These are phyloP conservation scores for Chelidonichthys spinosus DNA, from an alignment of 2,797 vertebrate genomes.

Conservation along the genomic window DNA sequence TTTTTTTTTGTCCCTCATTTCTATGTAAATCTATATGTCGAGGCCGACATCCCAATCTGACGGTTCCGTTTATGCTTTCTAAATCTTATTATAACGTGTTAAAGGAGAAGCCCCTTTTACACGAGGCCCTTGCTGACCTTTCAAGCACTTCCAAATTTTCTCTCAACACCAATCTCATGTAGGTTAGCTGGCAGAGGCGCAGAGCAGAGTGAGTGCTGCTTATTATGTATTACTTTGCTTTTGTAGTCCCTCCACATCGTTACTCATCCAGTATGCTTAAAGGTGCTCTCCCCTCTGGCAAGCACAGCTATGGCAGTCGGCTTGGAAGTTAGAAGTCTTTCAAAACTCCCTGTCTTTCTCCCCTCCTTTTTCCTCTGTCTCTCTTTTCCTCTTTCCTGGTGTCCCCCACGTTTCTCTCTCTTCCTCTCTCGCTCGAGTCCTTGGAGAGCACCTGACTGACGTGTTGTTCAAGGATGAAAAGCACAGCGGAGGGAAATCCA, in stretches of 20 bases:
- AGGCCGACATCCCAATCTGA: slow-evolving; percentile 39
- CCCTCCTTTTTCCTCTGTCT: slow-evolving; percentile 51
- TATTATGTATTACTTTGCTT: slow-evolving; percentile 80
- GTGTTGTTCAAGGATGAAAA: slow-evolving; percentile 81
- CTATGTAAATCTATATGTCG: slow-evolving; percentile 56
- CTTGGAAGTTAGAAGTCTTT: slow-evolving; percentile 80
- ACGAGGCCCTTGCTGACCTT: slow-evolving; percentile 55
- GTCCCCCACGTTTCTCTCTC: slow-evolving; percentile 56
- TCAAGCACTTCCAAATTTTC: slow-evolving; percentile 49
- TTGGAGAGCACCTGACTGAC: slow-evolving; percentile 80
- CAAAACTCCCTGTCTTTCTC: slow-evolving; percentile 70
- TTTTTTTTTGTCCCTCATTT: slow-evolving; percentile 46
- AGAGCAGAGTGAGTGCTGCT: slow-evolving; percentile 60
- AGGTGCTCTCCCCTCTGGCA: slow-evolving; percentile 84
- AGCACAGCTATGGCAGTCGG: slow-evolving; percentile 81
- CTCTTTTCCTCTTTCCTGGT: slow-evolving; percentile 60
- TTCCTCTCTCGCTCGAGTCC: slow-evolving; percentile 65
- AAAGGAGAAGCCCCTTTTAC: slow-evolving; percentile 42
- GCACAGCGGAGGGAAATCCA: slow-evolving; percentile 63
- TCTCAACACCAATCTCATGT: slow-evolving; percentile 65
- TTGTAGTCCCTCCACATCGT: slow-evolving; percentile 80
- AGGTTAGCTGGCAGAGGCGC: slow-evolving; percentile 69
- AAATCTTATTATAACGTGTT: slow-evolving; percentile 49
- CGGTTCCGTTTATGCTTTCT: slow-evolving; percentile 29
- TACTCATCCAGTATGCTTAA: slow-evolving; percentile 82